Conservation (phyloP, 1,140 invertebrate genomes). For the Bombus picipes region DNA sequence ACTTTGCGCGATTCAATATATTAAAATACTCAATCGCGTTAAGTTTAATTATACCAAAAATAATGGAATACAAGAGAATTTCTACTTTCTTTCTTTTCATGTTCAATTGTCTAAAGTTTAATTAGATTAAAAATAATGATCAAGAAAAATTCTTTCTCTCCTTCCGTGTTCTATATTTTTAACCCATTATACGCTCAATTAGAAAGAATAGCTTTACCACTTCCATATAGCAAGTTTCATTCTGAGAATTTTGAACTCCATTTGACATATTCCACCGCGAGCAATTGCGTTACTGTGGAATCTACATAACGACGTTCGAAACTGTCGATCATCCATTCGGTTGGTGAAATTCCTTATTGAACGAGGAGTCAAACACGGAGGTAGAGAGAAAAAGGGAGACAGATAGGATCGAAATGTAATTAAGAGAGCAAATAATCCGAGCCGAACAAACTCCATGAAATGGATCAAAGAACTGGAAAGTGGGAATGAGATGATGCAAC, state of each 20-base stretch:
- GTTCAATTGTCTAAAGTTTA: background rate
- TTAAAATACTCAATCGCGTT: background rate
- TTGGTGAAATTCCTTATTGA: constrained; percentile 11
- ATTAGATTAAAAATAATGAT: background rate
- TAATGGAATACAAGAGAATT: background rate
- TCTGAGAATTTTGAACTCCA: background rate
- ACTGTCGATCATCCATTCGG: constrained; percentile 45
- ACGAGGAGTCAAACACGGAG: background rate
- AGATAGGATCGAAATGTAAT: constrained; percentile 79
- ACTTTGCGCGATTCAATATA: too few species aligned
- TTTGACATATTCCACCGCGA: background rate
- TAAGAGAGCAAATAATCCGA: constrained; percentile 81
- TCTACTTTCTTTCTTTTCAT: background rate
- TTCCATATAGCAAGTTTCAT: background rate
- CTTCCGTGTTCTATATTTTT: background rate
- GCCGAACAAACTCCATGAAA: constrained; percentile 74
- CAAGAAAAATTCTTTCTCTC: background rate
- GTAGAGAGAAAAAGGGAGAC: background rate
- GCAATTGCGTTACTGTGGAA: background rate
- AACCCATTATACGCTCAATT: background rate
- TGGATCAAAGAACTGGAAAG: constrained; percentile 79
- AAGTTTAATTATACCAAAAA: background rate
- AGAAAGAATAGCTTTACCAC: background rate
- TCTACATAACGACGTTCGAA: constrained; percentile 3
- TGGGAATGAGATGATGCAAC: constrained; percentile 31